Base-by-base conservation (phyloP, 2,888 invertebrate genomes). In the Brachyopa scutellaris region DNA sequence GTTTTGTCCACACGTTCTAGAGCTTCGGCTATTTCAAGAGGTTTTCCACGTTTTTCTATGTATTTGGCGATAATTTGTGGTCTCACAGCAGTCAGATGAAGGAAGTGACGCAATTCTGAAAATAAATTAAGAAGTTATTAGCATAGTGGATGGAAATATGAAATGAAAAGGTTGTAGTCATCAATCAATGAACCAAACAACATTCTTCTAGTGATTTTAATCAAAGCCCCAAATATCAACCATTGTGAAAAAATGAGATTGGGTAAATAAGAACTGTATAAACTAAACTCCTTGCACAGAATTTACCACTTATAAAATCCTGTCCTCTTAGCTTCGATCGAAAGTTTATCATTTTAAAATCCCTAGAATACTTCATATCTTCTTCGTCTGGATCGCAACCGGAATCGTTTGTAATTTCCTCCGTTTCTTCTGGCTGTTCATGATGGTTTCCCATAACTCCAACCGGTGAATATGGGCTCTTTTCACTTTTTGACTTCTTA, bases 31-130 rank as follows among this genome's bases (percentile, higher is more conserved):
- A 96, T 91, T 89, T 96, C 95, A 53, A 94, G 91, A 0, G 94
- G 93, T 86, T 92, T 94, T 1, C 95, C 95, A 1, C 95, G 95
- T 67, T 91, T 91, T 85, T 94, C 92, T 13, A 96, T 90, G 87
- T 95, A 96, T 84, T 94, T 93, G 1, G 92, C 88, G 38, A 94
- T 90, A 1, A 87, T 93, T 91, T 87, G 93, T 90, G 82, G 91
- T 88, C 85, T 91, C 87, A 92, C 91, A 5, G 91, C 88, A 53
- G 93, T 93, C 42, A 93, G 91, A 86, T 92, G 91, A 1, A 94
- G 87, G 85, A 95, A 95, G 86, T 93, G 93, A 42, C 92, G 92
- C 9, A 95, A 86, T 26, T 91, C 93, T 93, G 90, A 66, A 91
- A 91, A 78, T 33, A 23, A 45, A 40, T 47, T 47, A 47, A 21